These are phyloP conservation scores for Hydrotaea cyrtoneurina DNA, from an alignment of 2,888 invertebrate species.

Conservation along the genomic window DNA sequence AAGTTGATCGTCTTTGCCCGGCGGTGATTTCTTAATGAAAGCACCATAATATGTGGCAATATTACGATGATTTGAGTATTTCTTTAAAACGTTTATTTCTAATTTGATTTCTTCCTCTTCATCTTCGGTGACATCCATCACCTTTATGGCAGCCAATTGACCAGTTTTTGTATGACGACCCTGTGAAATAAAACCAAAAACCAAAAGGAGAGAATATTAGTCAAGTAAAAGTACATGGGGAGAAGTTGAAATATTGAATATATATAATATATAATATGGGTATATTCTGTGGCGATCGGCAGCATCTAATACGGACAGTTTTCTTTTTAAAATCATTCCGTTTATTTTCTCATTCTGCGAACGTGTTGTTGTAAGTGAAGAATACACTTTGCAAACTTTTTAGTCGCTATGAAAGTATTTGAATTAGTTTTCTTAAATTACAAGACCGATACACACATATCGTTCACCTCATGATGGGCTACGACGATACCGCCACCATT, in stretches of 20 bases:
- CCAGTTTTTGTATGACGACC: constrained; percentile 99
- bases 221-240: background rate
- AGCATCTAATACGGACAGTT: too few species aligned
- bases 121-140: constrained; percentile 99
- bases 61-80: constrained; percentile 99
- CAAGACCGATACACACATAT: too few species aligned
- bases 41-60: constrained; percentile 99
- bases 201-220: constrained; percentile 14
- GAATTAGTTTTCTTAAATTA: too few species aligned
- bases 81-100: constrained; percentile 99
- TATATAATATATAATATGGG: constrained; percentile 27
- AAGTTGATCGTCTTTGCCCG: constrained; percentile 99
- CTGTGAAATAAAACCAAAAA: constrained; percentile 81
- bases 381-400: too few species aligned
- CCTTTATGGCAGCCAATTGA: constrained; percentile 99
- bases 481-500: too few species aligned
- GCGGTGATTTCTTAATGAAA: constrained; percentile 99
- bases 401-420: too few species aligned
- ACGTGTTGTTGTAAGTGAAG: too few species aligned
- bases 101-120: constrained; percentile 99
- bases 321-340: too few species aligned
- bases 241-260: constrained; percentile 9
- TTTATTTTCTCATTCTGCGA: too few species aligned
- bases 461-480: too few species aligned
- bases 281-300: too few species aligned